Conservation (phyloP, 2,888 invertebrate genomes). For the Timema cristinae region DNA sequence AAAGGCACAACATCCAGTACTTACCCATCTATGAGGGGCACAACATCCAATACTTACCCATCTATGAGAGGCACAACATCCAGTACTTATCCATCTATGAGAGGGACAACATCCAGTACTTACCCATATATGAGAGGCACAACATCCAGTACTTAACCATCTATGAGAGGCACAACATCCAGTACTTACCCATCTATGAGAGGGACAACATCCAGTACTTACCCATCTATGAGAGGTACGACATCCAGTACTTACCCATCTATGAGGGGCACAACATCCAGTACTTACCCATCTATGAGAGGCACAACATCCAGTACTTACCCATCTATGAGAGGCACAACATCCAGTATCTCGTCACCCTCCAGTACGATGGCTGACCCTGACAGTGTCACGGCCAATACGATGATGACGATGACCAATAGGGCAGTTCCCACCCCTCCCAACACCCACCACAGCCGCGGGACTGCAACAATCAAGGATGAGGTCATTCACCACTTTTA, state of each 20-base stretch:
- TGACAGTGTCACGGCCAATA: neutral
- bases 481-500: too few species aligned
- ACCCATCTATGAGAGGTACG: too few species aligned
- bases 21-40: too few species aligned
- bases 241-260: conserved; percentile 14
- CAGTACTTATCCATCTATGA: neutral
- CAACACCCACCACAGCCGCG: conserved; percentile 1
- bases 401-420: neutral
- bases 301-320: too few species aligned
- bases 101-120: too few species aligned
- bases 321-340: neutral
- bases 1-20: too few species aligned
- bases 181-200: too few species aligned
- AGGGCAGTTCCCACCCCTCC: neutral
- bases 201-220: too few species aligned
- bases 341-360: neutral
- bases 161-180: conserved; percentile 6
- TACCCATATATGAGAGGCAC: conserved; percentile 10
- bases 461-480: neutral
- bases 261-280: conserved; percentile 2
- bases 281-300: too few species aligned
- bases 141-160: too few species aligned
- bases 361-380: neutral
- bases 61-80: too few species aligned
- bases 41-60: too few species aligned